A percentile compares a stretch with the other conserved stretches of the same genome.
Conservation (phyloP, 1,140 invertebrate genomes). For the Aphidius ervi region DNA sequence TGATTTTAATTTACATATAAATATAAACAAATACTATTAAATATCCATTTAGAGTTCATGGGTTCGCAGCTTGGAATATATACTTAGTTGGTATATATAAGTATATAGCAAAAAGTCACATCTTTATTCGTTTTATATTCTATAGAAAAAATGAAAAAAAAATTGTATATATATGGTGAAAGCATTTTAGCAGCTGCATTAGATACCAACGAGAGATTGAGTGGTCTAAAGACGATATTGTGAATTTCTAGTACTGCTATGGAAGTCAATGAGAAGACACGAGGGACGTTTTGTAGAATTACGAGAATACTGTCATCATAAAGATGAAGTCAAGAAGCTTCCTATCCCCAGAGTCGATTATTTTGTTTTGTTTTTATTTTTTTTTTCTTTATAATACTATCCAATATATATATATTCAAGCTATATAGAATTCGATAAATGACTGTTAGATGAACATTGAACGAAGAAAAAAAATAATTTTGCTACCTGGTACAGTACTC, state of each 20-base stretch:
- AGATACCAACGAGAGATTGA: background rate
- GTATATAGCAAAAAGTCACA: too few relatives aligned
- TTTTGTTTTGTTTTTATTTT: background rate
- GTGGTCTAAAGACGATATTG: constrained; percentile 6
- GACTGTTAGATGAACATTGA: constrained; percentile 1
- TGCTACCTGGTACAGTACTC: constrained; percentile 12
- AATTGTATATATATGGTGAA: too few relatives aligned
- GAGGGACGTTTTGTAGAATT: constrained; percentile 8
- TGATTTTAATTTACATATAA: too few relatives aligned
- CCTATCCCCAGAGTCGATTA: background rate
- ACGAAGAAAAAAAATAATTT: constrained; percentile 1
- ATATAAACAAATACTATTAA: too few relatives aligned
- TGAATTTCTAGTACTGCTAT: background rate
- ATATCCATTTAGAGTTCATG: too few relatives aligned
- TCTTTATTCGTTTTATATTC: too few relatives aligned
- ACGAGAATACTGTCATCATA: constrained; percentile 14
- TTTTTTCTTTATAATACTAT: background rate
- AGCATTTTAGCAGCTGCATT: too few relatives aligned
- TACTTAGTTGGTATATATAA: too few relatives aligned
- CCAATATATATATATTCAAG: background rate
- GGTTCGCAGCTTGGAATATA: too few relatives aligned
- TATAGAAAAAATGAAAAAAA: too few relatives aligned
- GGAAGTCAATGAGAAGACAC: constrained; percentile 1
- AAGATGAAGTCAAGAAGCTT: constrained; percentile 16
- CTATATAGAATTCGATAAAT: background rate